Evolutionary conservation across 2,797 vertebrate species (phyloP).

Genomic region (Adrianichthys oophorus): DNA sequence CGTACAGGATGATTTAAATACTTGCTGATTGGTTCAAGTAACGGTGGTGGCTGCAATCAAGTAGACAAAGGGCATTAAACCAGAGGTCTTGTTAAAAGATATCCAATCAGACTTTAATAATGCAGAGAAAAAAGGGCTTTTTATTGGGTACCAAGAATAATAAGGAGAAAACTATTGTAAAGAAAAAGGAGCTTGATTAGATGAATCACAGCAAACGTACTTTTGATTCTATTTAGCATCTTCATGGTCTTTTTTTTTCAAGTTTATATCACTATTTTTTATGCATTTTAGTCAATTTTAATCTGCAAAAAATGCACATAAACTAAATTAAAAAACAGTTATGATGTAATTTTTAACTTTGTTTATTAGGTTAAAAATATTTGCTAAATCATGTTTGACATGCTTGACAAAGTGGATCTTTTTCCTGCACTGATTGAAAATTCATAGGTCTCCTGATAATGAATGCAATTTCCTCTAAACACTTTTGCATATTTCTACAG

Average conservation of each 20-base stretch:
- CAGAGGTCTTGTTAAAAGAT: slow-evolving; percentile 42
- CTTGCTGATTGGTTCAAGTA: slow-evolving; percentile 50
- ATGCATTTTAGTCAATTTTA: no score
- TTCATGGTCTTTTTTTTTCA: no score
- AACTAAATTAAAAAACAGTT: not conserved
- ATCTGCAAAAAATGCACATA: no score
- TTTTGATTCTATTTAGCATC: no score
- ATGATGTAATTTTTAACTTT: slow-evolving; percentile 8
- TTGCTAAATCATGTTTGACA: slow-evolving; percentile 41
- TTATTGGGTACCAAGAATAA: no score
- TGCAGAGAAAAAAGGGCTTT: slow-evolving; percentile 10
- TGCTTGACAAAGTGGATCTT: slow-evolving; percentile 48
- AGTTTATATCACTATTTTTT: no score
- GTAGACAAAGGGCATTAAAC: slow-evolving; percentile 49
- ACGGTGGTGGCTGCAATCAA: slow-evolving; percentile 54
- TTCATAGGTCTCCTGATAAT: slow-evolving; percentile 67
- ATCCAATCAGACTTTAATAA: slow-evolving; percentile 61
- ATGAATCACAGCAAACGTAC: no score
- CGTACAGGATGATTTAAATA: slow-evolving; percentile 44
- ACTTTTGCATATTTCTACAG: slow-evolving; percentile 59
- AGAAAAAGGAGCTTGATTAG: no score
- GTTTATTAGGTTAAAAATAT: slow-evolving; percentile 41
- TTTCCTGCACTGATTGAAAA: slow-evolving; percentile 53
- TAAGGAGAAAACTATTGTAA: no score
- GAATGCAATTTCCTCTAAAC: slow-evolving; percentile 72